These are phyloP conservation scores for Sesamia inferens DNA, from an alignment of 2,888 invertebrate species.

Conservation along the genomic window DNA sequence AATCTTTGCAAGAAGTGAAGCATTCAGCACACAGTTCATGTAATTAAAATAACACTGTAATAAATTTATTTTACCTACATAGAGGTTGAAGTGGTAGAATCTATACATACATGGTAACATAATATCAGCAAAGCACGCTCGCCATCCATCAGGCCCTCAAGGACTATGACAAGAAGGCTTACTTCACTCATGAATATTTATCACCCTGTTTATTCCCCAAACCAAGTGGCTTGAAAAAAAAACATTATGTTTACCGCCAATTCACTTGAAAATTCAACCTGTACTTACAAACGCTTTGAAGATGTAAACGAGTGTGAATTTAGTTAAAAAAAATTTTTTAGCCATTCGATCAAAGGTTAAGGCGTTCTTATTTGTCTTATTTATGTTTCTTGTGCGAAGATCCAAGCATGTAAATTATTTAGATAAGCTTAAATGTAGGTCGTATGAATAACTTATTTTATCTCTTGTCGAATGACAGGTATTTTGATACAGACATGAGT, in stretches of 20 bases:
- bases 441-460: constrained; percentile 20
- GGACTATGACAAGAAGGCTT: constrained; percentile 87
- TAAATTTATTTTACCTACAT: constrained; percentile 1
- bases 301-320: constrained; percentile 56
- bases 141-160: constrained; percentile 86
- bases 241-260: constrained; percentile 72
- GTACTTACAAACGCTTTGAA: constrained; percentile 63
- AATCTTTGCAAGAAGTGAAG: no score
- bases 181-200: constrained; percentile 87
- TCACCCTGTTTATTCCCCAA: constrained; percentile 79
- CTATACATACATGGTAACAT: constrained; percentile 38
- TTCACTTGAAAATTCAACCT: constrained; percentile 65
- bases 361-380: constrained; percentile 43
- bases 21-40: neutral
- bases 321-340: constrained; percentile 27
- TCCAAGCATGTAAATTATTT: constrained; percentile 12
- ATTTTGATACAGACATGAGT: neutral
- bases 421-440: constrained; percentile 7
- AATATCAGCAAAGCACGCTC: constrained; percentile 74
- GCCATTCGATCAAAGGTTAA: constrained; percentile 56
- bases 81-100: neutral
- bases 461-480: neutral
- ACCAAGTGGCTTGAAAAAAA: constrained; percentile 74
- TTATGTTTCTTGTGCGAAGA: constrained; percentile 38
- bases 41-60: constrained; percentile 5